Base-by-base conservation (phyloP, 1,140 invertebrate genomes). In the Macrosteles quadrilineatus region DNA sequence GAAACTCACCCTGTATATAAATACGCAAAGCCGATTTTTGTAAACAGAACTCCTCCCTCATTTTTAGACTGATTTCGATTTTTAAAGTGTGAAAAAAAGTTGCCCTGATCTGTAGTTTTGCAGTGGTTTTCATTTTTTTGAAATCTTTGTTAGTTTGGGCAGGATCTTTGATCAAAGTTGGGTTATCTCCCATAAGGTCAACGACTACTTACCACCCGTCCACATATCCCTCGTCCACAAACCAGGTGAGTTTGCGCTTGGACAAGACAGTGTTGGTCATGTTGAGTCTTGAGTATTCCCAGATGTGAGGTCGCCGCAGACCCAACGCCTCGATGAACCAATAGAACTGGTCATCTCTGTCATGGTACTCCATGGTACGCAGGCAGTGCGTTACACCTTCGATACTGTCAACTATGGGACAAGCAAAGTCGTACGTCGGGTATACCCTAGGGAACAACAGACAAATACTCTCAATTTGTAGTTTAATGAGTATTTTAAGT, bases 381-480 rank as follows among this genome's bases (percentile, higher is more conserved):
- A 99, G 82, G 2, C 96, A 95, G 80, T 99, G 98, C 0, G 98
- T 99, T 4, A 99, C 96, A 68, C 91, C 92, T 85, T 99, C 98
- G 57, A 99, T 85, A 59, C 94, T 91, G 81, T 99, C 98, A 1
- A 99, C 97, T 77, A 99, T 98, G 2, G 98, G 98, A 81, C 98
- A 99, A 0, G 98, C 97, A 85, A 99, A 99, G 83, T 99, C 98
- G 78, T 99, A 99, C 0, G 98, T 99, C 29, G 98, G 98, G 83
- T 99, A 99, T 2, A 98, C 97, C 77, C 96, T 98, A 78, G 1
- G 81, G 86, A 76, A 72, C 73, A 71, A 17, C 74, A 68, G 36
- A 74, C 19, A 72, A 19, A 50, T 11, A 19, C 4, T 36, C 14
- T 36, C n/a, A n/a, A n/a, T n/a, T n/a, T n/a, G n/a, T n/a, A n/a